phyloP scores from a whole-genome alignment of 2,888 invertebrate genomes.

The Zaprionus lineosus region DNA sequence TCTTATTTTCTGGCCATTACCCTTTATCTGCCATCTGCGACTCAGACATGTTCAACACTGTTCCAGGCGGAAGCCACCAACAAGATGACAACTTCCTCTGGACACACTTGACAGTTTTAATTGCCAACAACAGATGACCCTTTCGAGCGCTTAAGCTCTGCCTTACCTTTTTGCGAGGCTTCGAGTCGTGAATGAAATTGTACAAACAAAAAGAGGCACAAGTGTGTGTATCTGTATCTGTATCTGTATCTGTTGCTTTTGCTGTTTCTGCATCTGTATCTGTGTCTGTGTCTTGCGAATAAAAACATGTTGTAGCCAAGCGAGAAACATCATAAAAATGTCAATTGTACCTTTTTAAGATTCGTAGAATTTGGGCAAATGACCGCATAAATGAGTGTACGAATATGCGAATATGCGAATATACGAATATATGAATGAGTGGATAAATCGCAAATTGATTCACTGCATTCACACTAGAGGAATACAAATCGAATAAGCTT shows the following conservation, averaged over 20 bases:
- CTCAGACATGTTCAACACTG: not conserved
- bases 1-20: too few species aligned
- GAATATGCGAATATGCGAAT: constrained; percentile 12
- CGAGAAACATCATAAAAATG: constrained; percentile 47
- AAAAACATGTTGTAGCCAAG: constrained; percentile 9
- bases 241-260: too few species aligned
- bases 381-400: constrained; percentile 15
- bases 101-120: constrained; percentile 46
- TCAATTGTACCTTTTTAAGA: constrained; percentile 39
- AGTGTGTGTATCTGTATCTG: too few species aligned
- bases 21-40: constrained; percentile 12
- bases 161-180: constrained; percentile 16
- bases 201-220: constrained; percentile 18
- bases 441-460: constrained; percentile 5
- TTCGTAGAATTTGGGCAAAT: constrained; percentile 49
- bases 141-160: constrained; percentile 2
- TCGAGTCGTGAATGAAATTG: constrained; percentile 62
- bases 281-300: too few species aligned
- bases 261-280: too few species aligned
- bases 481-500: too few species aligned
- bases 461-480: constrained; percentile 8
- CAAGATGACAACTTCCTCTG: constrained; percentile 67
- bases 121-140: constrained; percentile 45
- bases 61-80: constrained; percentile 36
- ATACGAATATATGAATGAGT: constrained; percentile 19